phyloP scores from a whole-genome alignment of 2,888 invertebrate species.

The Lasioglossum vierecki region DNA sequence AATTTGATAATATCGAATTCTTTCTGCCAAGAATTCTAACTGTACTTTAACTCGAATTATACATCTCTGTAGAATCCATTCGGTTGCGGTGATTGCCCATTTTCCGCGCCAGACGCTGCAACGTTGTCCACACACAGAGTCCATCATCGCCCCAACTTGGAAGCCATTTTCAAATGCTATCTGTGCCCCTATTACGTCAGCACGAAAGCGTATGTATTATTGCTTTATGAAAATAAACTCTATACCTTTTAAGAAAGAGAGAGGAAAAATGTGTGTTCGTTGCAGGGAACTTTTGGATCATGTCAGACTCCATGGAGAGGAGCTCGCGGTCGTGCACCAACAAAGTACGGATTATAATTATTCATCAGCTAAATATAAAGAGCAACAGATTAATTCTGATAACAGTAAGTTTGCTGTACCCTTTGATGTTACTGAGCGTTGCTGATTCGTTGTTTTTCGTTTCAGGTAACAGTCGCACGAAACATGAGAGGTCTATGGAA shows the following conservation, averaged over 20 bases:
- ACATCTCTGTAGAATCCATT: slow-evolving; percentile 69
- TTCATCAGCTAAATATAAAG: slow-evolving; percentile 61
- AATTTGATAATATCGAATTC: not conserved
- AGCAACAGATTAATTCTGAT: slow-evolving; percentile 55
- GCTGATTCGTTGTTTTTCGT: not conserved
- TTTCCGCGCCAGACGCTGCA: slow-evolving; percentile 86
- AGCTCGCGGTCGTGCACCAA: slow-evolving; percentile 80
- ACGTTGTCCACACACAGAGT: slow-evolving; percentile 88
- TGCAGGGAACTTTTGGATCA: slow-evolving; percentile 80
- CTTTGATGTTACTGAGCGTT: not conserved
- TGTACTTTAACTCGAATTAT: not conserved
- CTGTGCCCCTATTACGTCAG: slow-evolving; percentile 92
- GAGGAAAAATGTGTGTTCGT: not conserved
- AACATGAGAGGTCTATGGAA: slow-evolving; percentile 70
- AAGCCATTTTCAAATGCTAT: slow-evolving; percentile 91
- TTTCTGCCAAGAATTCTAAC: not conserved
- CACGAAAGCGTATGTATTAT: slow-evolving; percentile 87
- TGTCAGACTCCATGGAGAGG: slow-evolving; percentile 80
- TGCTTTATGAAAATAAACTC: not conserved
- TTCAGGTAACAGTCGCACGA: slow-evolving; percentile 56
- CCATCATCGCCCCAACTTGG: slow-evolving; percentile 89
- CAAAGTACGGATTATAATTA: slow-evolving; percentile 67
- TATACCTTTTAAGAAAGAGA: not conserved
- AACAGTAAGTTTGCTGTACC: slow-evolving; percentile 60
- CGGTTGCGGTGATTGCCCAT: slow-evolving; percentile 90